Evolutionary conservation across 1,140 invertebrate genomes (phyloP), one percentile per base, ranked within the genome.

Genomic region (Belonocnema kinseyi): DNA sequence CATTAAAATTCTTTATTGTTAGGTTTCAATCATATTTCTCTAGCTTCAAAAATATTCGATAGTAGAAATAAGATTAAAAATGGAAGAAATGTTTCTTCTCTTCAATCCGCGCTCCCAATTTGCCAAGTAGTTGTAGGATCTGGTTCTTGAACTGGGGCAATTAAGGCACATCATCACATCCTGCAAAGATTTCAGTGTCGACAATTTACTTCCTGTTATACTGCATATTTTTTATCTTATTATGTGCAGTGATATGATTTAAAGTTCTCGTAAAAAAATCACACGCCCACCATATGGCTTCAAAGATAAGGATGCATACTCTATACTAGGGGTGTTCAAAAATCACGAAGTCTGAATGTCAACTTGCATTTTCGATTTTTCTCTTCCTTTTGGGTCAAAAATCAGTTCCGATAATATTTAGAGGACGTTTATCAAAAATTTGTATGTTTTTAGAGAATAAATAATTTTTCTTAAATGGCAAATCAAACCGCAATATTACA

Each of bases 101-200:
- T 26, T 50, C 50, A 12, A 11, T 50, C n/a, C n/a, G 5, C 13
- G 19, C 19, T 14, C 1, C 11, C n/a, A 66, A n/a, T 66, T 66
- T 66, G 61, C 61, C 61, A 66, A 66, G 26, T 66, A 33, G 58
- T 66, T 66, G 6, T n/a, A 66, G 40, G 61, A 40, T 40, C 61
- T 66, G 26, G 33, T 66, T 66, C 61, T 33, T 33, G 26, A 61
- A 61, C 51, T 17, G n/a, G 26, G 51, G 51, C 17, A 73, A 56
- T 58, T 82, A 79, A 71, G 78, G 73, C 13, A 73, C 77, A 14
- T 56, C 78, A 13, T 81, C 73, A 75, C 83, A 85, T 79, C 73
- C 83, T 85, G 83, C 71, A 85, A 85, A 50, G 77, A 72, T 70
- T 54, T 70, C 72, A 76, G 75, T 54, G 54, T 51, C 19, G 76